These are phyloP conservation scores for Drosophila truncata DNA, from an alignment of 1,140 invertebrate genomes.

Conservation along the genomic window DNA sequence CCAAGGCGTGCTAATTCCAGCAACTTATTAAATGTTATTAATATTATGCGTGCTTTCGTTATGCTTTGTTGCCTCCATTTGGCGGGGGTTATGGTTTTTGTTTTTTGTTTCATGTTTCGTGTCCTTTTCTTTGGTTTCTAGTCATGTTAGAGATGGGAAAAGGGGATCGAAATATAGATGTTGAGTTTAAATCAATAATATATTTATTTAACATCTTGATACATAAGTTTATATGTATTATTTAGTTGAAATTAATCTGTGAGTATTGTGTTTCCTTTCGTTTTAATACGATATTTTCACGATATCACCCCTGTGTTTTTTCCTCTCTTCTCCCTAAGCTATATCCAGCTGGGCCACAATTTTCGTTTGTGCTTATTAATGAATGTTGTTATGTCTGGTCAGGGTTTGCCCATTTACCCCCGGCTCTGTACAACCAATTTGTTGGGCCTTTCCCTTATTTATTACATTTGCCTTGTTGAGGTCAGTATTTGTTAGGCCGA, in stretches of 20 bases:
- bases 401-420: conserved; percentile 59
- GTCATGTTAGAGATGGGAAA: neutral
- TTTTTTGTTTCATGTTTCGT: conserved; percentile 28
- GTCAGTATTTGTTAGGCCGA: conserved; percentile 71
- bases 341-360: conserved; percentile 70
- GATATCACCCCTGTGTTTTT: neutral
- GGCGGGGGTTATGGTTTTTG: conserved; percentile 10
- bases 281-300: neutral
- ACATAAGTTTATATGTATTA: too few species aligned
- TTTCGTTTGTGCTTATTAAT: conserved; percentile 77
- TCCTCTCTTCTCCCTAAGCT: conserved; percentile 3
- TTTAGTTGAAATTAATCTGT: too few species aligned
- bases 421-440: conserved; percentile 28
- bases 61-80: conserved; percentile 34
- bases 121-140: conserved; percentile 26
- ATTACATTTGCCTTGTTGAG: conserved; percentile 81
- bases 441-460: conserved; percentile 63
- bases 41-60: conserved; percentile 64
- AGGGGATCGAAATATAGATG: neutral
- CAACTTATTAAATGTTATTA: conserved; percentile 81
- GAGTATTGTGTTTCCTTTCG: too few species aligned
- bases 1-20: conserved; percentile 53
- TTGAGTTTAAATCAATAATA: neutral
- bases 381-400: conserved; percentile 76
- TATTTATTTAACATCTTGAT: too few species aligned